A percentile compares a stretch with the other conserved stretches of the same genome.
These are phyloP conservation scores for Neodiprion lecontei DNA, from an alignment of 1,140 invertebrate species.

Conservation along the genomic window DNA sequence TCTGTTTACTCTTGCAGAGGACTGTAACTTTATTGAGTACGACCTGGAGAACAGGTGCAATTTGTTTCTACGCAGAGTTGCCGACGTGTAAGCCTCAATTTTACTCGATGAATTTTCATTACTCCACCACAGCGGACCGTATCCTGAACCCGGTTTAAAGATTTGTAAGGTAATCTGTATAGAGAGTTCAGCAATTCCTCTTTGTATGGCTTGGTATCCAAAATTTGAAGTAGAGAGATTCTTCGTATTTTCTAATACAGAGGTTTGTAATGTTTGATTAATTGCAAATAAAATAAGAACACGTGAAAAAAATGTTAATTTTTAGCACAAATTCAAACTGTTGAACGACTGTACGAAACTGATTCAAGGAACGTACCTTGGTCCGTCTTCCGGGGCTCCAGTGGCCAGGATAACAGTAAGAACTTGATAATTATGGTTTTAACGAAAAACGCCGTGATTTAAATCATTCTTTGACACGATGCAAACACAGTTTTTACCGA, in stretches of 20 bases:
- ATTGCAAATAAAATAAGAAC: slow-evolving; percentile 12
- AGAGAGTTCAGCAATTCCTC: slow-evolving; percentile 69
- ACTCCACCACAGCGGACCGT: slow-evolving; percentile 43
- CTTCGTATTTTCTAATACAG: slow-evolving; percentile 60
- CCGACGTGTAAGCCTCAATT: background rate
- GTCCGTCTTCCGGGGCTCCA: slow-evolving; percentile 69
- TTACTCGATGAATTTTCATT: background rate
- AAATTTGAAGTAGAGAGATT: slow-evolving; percentile 34
- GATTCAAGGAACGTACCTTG: slow-evolving; percentile 69
- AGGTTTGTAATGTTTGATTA: slow-evolving; percentile 47
- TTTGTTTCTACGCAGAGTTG: slow-evolving; percentile 48
- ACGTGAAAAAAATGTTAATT: slow-evolving; percentile 26
- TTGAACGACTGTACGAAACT: slow-evolving; percentile 68
- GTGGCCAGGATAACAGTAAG: slow-evolving; percentile 64
- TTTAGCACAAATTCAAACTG: slow-evolving; percentile 74
- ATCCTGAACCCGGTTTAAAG: slow-evolving; percentile 47
- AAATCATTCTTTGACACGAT: slow-evolving; percentile 15
- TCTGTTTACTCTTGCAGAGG: slow-evolving; percentile 66
- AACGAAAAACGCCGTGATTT: slow-evolving; percentile 26
- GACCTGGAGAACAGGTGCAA: slow-evolving; percentile 65
- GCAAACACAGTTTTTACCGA: slow-evolving; percentile 41
- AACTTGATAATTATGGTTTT: slow-evolving; percentile 15
- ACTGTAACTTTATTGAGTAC: slow-evolving; percentile 74
- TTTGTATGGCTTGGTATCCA: slow-evolving; percentile 59
- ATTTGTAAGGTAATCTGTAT: slow-evolving; percentile 61